Evolutionary conservation across 2,797 vertebrate genomes (phyloP).

Genomic region (Danio choprae): DNA sequence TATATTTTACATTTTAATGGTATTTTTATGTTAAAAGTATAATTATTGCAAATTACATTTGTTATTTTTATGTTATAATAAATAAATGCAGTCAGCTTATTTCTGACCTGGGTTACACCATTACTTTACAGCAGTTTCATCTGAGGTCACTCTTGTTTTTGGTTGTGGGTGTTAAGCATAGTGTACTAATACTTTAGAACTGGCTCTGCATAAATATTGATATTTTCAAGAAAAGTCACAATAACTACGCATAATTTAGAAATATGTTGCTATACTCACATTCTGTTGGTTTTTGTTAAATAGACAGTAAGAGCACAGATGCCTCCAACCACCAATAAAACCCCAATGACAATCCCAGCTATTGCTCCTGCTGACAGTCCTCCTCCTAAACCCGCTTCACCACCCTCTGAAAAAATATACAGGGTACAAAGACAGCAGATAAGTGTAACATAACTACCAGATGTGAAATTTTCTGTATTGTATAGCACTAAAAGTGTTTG

Average conservation of each 20-base stretch:
- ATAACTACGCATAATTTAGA: not conserved
- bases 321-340: constrained; percentile 36
- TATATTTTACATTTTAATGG: too few species aligned
- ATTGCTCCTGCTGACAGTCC: constrained; percentile 57
- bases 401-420: not conserved
- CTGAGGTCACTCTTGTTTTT: not conserved
- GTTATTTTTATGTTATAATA: too few species aligned
- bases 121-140: too few species aligned
- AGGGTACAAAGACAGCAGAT: not conserved
- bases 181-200: not conserved
- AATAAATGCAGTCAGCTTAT: too few species aligned
- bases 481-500: not conserved
- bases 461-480: too few species aligned
- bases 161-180: not conserved
- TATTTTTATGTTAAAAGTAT: too few species aligned
- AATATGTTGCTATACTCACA: not conserved
- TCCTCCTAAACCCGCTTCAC: not conserved
- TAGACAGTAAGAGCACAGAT: constrained; percentile 34
- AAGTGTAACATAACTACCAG: too few species aligned
- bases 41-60: too few species aligned
- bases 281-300: constrained; percentile 1
- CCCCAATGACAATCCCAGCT: constrained; percentile 64
- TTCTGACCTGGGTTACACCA: too few species aligned
- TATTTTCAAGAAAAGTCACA: not conserved
- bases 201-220: not conserved